Percentiles rank a stretch among this genome's conserved stretches.
phyloP scores from a whole-genome alignment of 2,797 vertebrate species.

The Rhabdomys pumilio region DNA sequence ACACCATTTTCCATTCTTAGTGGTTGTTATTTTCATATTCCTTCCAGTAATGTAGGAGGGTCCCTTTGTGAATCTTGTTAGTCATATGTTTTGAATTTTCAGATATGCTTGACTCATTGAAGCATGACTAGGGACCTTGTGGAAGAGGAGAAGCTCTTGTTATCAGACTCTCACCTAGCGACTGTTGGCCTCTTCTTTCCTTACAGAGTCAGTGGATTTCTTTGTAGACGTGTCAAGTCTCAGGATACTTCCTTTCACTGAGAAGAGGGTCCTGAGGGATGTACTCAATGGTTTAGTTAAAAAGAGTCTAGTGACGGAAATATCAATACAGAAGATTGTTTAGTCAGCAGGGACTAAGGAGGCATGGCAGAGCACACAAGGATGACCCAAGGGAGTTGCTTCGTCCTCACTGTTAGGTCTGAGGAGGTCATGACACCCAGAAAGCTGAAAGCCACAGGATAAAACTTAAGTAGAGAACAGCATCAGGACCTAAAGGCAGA shows the following conservation, averaged over 20 bases:
- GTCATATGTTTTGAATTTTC: background rate
- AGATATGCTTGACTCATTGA: background rate
- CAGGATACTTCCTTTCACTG: background rate
- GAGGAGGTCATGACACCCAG: background rate
- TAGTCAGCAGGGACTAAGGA: background rate
- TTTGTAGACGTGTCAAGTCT: background rate
- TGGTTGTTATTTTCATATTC: background rate
- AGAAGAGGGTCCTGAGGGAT: background rate
- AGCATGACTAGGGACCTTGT: too few relatives aligned
- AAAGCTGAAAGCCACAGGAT: background rate
- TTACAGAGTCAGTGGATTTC: background rate
- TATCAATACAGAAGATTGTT: too few relatives aligned
- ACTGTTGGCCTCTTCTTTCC: background rate
- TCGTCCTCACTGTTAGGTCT: background rate
- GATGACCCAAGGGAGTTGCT: background rate
- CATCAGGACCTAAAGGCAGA: background rate
- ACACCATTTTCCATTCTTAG: background rate
- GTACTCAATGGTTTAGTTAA: background rate
- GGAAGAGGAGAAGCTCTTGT: background rate
- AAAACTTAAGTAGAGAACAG: background rate
- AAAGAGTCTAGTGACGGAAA: background rate
- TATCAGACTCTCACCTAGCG: background rate
- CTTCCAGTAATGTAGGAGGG: background rate
- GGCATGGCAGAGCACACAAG: background rate
- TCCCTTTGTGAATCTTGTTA: background rate